Evolutionary conservation across 2,888 invertebrate genomes (phyloP), one percentile per base, ranked within the genome.

Genomic region (Tipula confusa): DNA sequence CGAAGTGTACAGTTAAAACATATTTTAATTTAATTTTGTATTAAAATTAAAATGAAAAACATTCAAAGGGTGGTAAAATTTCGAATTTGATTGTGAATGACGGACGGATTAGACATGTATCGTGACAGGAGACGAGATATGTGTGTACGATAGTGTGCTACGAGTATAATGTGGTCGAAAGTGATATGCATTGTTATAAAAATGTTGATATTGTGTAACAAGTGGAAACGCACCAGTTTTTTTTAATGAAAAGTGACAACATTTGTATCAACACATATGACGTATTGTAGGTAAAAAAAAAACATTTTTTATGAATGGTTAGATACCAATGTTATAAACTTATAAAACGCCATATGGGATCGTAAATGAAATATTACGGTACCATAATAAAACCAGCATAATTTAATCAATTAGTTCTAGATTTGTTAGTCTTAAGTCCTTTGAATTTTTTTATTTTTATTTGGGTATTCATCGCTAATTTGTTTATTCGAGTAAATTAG

Each of bases 191-290:
- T 64, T 64, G 64, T 64, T 64, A n/a, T n/a, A 13, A 24, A 24
- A 24, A 24, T 64, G 6, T 24, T 24, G 64, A n/a, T n/a, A n/a
- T 64, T 64, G 64, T 6, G 64, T 64, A 64, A 64, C 64, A 64
- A 64, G 64, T 64, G 64, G 64, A 64, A 64, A 24, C 64, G n/a
- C n/a, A 64, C 64, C 9, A 64, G 18, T 64, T 64, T 64, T 64
- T 64, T n/a, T n/a, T n/a, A n/a, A n/a, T 64, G 64, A 64, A 64
- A 64, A 64, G 64, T 64, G 64, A 64, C 64, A 64, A 64, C 64
- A 64, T 64, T 64, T 64, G 18, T 4, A 15, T 43, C 43, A 43
- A 43, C 43, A 43, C 15, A 43, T 24, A 64, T 2, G 18, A 64
- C 24, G 7, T 24, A 24, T 1, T n/a, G 9, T 24, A 64, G 24